Conservation (phyloP, 2,113 vertebrate species). For the Python bivittatus region DNA sequence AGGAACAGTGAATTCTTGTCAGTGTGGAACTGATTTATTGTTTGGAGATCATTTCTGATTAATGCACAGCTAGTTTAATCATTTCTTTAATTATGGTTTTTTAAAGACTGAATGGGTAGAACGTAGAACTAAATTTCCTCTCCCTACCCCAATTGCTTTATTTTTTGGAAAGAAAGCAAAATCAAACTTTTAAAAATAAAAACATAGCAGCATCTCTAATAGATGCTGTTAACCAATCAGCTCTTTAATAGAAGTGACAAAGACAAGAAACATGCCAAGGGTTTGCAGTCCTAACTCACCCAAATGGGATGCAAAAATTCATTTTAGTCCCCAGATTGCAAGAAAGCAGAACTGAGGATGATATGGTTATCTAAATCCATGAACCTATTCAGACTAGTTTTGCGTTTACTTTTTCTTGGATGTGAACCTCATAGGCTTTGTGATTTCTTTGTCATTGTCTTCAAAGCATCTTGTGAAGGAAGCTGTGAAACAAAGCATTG, state of each 20-base stretch:
- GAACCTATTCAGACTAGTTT: neutral
- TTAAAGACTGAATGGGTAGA: neutral
- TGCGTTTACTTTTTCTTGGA: neutral
- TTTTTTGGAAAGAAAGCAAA: neutral
- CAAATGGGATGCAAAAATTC: neutral
- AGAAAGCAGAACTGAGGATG: neutral
- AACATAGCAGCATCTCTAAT: neutral
- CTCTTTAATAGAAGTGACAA: neutral
- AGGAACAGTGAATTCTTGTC: slow-evolving; percentile 20
- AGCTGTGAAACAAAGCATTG: neutral
- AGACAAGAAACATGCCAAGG: too few relatives aligned
- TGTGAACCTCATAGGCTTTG: neutral
- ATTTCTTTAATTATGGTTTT: slow-evolving; percentile 53
- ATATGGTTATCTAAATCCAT: neutral
- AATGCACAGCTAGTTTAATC: slow-evolving; percentile 46
- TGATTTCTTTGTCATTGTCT: neutral
- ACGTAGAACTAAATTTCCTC: neutral
- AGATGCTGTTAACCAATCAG: neutral
- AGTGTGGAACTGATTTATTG: slow-evolving; percentile 45
- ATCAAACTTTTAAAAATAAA: neutral
- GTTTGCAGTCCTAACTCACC: too few relatives aligned
- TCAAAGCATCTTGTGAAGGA: neutral
- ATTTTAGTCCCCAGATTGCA: neutral
- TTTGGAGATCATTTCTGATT: slow-evolving; percentile 25
- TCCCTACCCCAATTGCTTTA: neutral